Percentiles rank a stretch among this genome's conserved stretches.
phyloP scores from a whole-genome alignment of 1,140 invertebrate species.

The Polyergus mexicanus region DNA sequence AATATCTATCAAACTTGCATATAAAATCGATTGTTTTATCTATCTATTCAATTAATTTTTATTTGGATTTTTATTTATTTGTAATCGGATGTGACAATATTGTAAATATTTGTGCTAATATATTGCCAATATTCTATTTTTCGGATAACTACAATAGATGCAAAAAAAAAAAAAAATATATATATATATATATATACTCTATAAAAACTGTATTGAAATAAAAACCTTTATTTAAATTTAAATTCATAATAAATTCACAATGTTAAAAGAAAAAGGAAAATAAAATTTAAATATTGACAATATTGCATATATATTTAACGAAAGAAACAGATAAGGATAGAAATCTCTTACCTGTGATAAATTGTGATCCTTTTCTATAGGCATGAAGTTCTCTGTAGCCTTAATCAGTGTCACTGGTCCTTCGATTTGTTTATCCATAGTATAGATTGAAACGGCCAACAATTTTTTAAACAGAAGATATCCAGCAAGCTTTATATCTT shows the following conservation, averaged over 20 bases:
- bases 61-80: neutral
- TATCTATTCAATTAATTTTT: constrained; percentile 37
- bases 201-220: constrained; percentile 13
- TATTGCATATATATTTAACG: neutral
- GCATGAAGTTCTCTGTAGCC: constrained; percentile 92
- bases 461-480: constrained; percentile 93
- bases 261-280: constrained; percentile 1
- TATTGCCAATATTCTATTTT: neutral
- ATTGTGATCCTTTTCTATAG: constrained; percentile 93
- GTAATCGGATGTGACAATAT: neutral
- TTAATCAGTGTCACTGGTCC: constrained; percentile 92
- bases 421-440: constrained; percentile 89
- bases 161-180: too few relatives aligned
- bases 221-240: constrained; percentile 1
- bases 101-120: too few relatives aligned
- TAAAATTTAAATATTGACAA: constrained; percentile 19
- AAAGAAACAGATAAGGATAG: neutral
- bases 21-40: neutral
- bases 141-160: neutral
- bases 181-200: too few relatives aligned
- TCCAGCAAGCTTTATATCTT: constrained; percentile 90
- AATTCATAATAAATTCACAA: neutral
- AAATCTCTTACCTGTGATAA: constrained; percentile 89
- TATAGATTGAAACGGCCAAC: constrained; percentile 90
- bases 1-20: neutral